These are phyloP conservation scores for Notodonta ziczac DNA, from an alignment of 2,888 invertebrate genomes.

Conservation along the genomic window DNA sequence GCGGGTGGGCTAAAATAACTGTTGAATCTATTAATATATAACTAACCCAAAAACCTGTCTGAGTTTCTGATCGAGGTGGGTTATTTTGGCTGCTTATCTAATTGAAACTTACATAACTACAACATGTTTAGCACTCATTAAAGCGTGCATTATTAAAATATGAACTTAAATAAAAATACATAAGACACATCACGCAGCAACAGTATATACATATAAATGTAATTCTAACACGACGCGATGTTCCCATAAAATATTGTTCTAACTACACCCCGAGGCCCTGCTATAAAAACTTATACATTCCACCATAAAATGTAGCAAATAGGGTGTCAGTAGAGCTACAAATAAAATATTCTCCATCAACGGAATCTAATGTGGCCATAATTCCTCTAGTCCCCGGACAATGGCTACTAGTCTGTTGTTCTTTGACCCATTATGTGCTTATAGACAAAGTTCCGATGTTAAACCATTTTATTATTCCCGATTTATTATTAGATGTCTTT, in stretches of 20 bases:
- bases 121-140: too few species aligned
- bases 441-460: constrained; percentile 59
- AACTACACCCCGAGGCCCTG: constrained; percentile 27
- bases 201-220: too few species aligned
- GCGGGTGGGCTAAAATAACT: too few species aligned
- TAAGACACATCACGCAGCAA: too few species aligned
- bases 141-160: too few species aligned
- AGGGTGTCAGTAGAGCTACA: constrained; percentile 36
- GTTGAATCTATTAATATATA: too few species aligned
- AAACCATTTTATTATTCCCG: constrained; percentile 51
- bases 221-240: background rate
- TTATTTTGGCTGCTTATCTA: too few species aligned
- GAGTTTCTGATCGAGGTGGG: too few species aligned
- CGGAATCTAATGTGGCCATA: constrained; percentile 48
- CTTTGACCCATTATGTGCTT: constrained; percentile 52
- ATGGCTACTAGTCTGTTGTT: constrained; percentile 44
- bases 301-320: constrained; percentile 31
- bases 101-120: too few species aligned
- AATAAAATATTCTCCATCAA: constrained; percentile 34
- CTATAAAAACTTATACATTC: constrained; percentile 39
- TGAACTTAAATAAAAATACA: too few species aligned
- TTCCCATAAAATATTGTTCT: constrained; percentile 4
- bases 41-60: too few species aligned
- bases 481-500: constrained; percentile 57
- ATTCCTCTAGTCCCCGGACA: constrained; percentile 49